Base-by-base conservation (phyloP, 2,888 invertebrate species). In the Napeogenes sylphis region DNA sequence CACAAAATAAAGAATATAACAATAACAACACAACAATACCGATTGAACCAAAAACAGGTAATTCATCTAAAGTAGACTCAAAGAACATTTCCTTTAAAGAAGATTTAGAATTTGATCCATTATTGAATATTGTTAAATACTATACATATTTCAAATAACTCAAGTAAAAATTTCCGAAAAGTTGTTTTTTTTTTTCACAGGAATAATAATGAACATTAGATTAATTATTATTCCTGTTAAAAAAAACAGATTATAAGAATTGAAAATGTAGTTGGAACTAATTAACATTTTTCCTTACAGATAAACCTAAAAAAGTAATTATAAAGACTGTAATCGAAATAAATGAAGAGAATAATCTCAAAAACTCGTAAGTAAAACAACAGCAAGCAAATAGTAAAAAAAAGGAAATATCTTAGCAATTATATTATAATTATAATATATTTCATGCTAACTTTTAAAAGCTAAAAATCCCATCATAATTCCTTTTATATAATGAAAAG, bases 301-400 rank as follows among this genome's bases (percentile, higher is more conserved):
- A 69, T 63, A 75, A 76, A 4, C 78, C 81, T 6, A 64, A 76
- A 3, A 79, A 82, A 8, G 65, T 85, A 12, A 59, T 82, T 47
- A 80, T 89, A 45, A 87, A 83, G 69, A 83, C 87, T 0, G 66
- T 81, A 0, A 82, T 89, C 54, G 83, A 88, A 63, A 84, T 88
- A 30, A 77, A 76, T 42, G 75, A 76, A 62, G 61, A 45, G 4
- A 69, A 73, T 58, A 71, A 71, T 63, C 68, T 73, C 21, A 71
- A 75, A 42, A 58, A 68, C 4, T 70, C 70, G 85, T 84, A 74
- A 80, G 84, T 77, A 54, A 1, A 45, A n/a, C 13, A 45, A 3
- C 4, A 21, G 21, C 21, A 21, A 21, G 21, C 21, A 21, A 21
- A 21, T 21, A 21, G 21, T 51, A 30, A 12, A 14, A 46, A 33